Percentiles rank a stretch among this genome's conserved stretches.
Evolutionary conservation across 2,888 invertebrate species (phyloP).

Genomic region (Pogonocherus hispidulus): DNA sequence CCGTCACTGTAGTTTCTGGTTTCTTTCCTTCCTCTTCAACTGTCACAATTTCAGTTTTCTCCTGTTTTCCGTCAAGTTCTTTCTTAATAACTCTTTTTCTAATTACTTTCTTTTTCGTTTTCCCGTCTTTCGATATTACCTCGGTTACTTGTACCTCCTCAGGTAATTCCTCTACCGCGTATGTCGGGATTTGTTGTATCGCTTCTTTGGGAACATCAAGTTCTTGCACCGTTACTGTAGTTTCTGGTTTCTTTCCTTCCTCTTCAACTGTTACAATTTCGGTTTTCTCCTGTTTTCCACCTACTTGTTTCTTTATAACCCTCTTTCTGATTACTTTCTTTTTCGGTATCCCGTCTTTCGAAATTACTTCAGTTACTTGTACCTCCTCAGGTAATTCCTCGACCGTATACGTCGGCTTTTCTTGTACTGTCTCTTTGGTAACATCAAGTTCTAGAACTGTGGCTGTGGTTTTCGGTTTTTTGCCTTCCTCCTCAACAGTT

Average conservation of each 20-base stretch:
- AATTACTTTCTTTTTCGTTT: slow-evolving; percentile 45
- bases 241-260: slow-evolving; percentile 67
- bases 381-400: slow-evolving; percentile 62
- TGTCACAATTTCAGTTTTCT: slow-evolving; percentile 67
- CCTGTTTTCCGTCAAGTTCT: slow-evolving; percentile 62
- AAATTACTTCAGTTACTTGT: slow-evolving; percentile 54
- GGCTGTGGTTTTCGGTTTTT: slow-evolving; percentile 56
- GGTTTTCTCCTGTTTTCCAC: slow-evolving; percentile 59
- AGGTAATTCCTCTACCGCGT: slow-evolving; percentile 55
- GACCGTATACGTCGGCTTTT: slow-evolving; percentile 35
- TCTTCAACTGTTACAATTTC: slow-evolving; percentile 70
- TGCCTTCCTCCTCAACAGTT: slow-evolving; percentile 59
- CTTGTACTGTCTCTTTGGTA: slow-evolving; percentile 44
- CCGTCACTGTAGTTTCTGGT: slow-evolving; percentile 59
- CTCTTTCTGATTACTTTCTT: slow-evolving; percentile 61
- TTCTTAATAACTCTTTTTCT: slow-evolving; percentile 67
- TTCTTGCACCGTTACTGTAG: slow-evolving; percentile 66
- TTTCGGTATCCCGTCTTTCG: slow-evolving; percentile 55
- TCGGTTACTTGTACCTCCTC: slow-evolving; percentile 52
- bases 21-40: slow-evolving; percentile 62
- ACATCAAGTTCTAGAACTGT: slow-evolving; percentile 61
- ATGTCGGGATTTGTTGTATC: slow-evolving; percentile 56
- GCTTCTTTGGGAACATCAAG: slow-evolving; percentile 60
- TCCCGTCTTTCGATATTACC: slow-evolving; percentile 48
- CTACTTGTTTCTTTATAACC: slow-evolving; percentile 61